phyloP scores from a whole-genome alignment of 2,113 vertebrate genomes.

The Callaeas wilsoni region DNA sequence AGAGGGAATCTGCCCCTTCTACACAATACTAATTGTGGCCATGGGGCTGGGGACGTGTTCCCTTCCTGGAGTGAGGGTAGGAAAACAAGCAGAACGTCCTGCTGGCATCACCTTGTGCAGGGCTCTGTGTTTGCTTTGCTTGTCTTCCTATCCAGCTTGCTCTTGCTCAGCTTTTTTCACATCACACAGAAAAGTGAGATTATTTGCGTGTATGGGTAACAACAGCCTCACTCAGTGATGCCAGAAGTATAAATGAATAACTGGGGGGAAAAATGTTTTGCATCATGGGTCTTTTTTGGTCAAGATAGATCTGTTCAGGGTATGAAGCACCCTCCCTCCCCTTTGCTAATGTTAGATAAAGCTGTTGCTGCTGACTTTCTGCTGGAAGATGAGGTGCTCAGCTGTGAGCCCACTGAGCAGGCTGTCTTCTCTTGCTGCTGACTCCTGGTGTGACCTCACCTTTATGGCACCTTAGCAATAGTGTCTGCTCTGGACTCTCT shows the following conservation, averaged over 20 bases:
- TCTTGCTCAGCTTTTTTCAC: not conserved
- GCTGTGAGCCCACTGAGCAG: not conserved
- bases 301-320: not conserved
- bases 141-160: not conserved
- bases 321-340: not conserved
- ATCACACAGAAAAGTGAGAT: not conserved
- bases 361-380: not conserved
- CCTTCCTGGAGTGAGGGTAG: not conserved
- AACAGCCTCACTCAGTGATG: not conserved
- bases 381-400: not conserved
- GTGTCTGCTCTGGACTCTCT: not conserved
- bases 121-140: not conserved
- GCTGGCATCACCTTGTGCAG: not conserved
- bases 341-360: not conserved
- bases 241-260: not conserved
- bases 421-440: not conserved
- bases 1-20: not conserved
- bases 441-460: not conserved
- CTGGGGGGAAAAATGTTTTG: not conserved
- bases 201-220: not conserved
- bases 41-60: rapidly evolving
- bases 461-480: not conserved
- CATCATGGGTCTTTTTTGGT: not conserved
- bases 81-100: not conserved
- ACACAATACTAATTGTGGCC: not conserved